Evolutionary conservation across 2,797 vertebrate genomes (phyloP).

Genomic region (Chelidonichthys spinosus): DNA sequence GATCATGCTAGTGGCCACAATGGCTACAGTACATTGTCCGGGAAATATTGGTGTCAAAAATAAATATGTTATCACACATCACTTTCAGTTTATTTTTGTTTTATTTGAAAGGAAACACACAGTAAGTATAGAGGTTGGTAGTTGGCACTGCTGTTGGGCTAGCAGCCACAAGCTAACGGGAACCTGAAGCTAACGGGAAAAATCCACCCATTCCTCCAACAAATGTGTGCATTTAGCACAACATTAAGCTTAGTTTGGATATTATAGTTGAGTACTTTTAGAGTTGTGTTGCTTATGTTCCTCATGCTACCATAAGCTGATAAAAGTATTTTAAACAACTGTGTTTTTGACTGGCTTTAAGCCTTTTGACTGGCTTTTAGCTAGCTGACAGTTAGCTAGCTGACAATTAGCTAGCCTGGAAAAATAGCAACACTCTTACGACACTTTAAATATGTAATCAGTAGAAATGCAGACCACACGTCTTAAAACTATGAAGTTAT

Average conservation of each 20-base stretch:
- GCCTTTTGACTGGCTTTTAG: not conserved
- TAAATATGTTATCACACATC: not conserved
- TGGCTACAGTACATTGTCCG: not conserved
- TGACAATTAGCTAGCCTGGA: not conserved
- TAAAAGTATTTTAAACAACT: not conserved
- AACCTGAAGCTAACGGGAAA: not conserved
- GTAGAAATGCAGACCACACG: not conserved
- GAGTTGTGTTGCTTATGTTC: not conserved
- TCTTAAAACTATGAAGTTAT: not conserved
- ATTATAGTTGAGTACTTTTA: not conserved
- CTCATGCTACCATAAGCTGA: not conserved
- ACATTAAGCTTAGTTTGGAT: not conserved
- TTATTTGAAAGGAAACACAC: too few species aligned
- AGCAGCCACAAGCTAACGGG: not conserved
- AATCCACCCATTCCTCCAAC: not conserved
- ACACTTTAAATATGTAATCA: not conserved
- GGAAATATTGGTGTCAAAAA: slow-evolving; percentile 1
- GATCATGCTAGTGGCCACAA: not conserved
- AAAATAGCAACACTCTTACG: not conserved
- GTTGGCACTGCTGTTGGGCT: not conserved
- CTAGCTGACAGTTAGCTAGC: not conserved
- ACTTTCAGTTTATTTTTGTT: not conserved
- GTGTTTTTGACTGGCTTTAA: not conserved
- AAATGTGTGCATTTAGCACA: not conserved
- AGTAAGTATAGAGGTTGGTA: not conserved